Conservation (phyloP, 1,140 invertebrate species). For the Ruditapes philippinarum region DNA sequence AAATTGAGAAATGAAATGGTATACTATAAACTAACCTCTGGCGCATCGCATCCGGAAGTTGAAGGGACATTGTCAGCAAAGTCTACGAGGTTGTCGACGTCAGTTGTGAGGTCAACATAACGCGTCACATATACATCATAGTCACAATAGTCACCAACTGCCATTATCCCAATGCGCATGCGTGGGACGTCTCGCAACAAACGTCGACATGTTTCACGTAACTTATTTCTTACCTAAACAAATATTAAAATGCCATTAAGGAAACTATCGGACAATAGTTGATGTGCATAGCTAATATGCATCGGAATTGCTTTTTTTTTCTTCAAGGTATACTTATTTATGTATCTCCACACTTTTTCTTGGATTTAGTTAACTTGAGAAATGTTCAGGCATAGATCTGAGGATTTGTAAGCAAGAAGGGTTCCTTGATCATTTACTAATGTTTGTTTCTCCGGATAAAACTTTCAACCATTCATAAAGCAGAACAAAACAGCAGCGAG, state of each 20-base stretch:
- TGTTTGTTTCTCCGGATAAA: too few relatives aligned
- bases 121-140: constrained; percentile 74
- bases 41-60: constrained; percentile 80
- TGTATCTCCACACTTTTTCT: too few relatives aligned
- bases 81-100: constrained; percentile 75
- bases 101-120: constrained; percentile 79
- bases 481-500: too few relatives aligned
- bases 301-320: too few relatives aligned
- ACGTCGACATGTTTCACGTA: constrained; percentile 76
- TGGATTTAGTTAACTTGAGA: too few relatives aligned
- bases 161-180: constrained; percentile 83
- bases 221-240: constrained; percentile 79
- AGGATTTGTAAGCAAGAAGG: too few relatives aligned
- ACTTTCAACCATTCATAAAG: too few relatives aligned
- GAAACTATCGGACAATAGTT: too few relatives aligned
- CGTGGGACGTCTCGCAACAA: constrained; percentile 80
- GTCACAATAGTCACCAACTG: constrained; percentile 84
- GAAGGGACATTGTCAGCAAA: constrained; percentile 76
- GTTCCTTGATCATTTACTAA: too few relatives aligned
- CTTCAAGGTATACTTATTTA: too few relatives aligned
- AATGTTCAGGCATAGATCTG: too few relatives aligned
- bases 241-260: constrained; percentile 8
- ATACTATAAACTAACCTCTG: constrained; percentile 73
- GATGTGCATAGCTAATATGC: too few relatives aligned
- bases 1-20: not conserved